These are phyloP conservation scores for Ecdyonurus torrentis DNA, from an alignment of 2,888 invertebrate genomes.

Conservation along the genomic window DNA sequence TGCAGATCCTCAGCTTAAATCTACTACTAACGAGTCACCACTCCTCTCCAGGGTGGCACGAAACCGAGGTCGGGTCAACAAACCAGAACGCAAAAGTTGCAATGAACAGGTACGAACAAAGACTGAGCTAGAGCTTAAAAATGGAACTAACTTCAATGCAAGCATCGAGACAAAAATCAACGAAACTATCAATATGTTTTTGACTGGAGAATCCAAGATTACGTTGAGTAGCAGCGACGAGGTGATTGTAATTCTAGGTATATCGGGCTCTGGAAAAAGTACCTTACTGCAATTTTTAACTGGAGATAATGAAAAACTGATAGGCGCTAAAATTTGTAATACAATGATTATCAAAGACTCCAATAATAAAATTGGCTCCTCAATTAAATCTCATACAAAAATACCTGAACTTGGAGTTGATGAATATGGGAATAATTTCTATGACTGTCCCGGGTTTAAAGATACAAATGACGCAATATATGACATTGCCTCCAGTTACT, in stretches of 20 bases:
- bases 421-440: background rate
- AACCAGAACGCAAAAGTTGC: too few species aligned
- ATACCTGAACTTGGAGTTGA: background rate
- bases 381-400: background rate
- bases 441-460: background rate
- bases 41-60: too few species aligned
- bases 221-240: too few species aligned
- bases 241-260: background rate
- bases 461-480: background rate
- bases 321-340: background rate
- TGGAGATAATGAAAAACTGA: background rate
- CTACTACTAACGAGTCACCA: too few species aligned
- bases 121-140: too few species aligned
- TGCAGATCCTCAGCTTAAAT: too few species aligned
- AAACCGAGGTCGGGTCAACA: too few species aligned
- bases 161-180: too few species aligned
- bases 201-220: too few species aligned
- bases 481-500: background rate
- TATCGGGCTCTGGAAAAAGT: background rate
- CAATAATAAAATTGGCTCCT: background rate
- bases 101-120: too few species aligned
- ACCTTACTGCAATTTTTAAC: background rate
- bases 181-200: too few species aligned
- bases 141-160: too few species aligned
- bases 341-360: background rate